A percentile compares a stretch with the other conserved stretches of the same genome.
These are phyloP conservation scores for Antheraea pernyi DNA, from an alignment of 1,140 invertebrate species.

Conservation along the genomic window DNA sequence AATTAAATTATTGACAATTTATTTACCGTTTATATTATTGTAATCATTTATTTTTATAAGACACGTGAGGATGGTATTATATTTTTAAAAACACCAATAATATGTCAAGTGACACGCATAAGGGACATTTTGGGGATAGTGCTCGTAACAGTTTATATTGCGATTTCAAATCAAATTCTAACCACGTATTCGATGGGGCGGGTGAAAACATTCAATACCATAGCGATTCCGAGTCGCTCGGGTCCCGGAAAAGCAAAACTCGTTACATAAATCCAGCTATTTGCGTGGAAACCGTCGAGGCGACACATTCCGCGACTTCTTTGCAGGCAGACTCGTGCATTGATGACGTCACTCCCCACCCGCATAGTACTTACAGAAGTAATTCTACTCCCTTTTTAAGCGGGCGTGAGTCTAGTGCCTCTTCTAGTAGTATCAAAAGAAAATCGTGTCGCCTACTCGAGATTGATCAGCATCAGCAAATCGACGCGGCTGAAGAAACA, in stretches of 20 bases:
- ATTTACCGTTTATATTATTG: constrained; percentile 29
- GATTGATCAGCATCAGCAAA: constrained; percentile 17
- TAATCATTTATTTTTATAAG: constrained; percentile 16
- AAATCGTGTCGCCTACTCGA: constrained; percentile 55
- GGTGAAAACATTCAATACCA: constrained; percentile 67
- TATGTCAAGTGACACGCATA: constrained; percentile 62
- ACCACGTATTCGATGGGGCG: constrained; percentile 66
- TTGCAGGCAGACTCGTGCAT: constrained; percentile 52
- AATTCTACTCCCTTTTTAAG: constrained; percentile 68
- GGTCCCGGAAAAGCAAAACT: constrained; percentile 60
- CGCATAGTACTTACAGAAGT: constrained; percentile 62
- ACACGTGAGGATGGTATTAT: background rate
- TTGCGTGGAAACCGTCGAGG: constrained; percentile 59
- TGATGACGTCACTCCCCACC: constrained; percentile 63
- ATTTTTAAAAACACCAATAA: constrained; percentile 17
- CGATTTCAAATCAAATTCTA: constrained; percentile 46
- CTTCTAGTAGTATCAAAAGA: constrained; percentile 59
- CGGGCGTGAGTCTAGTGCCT: constrained; percentile 54
- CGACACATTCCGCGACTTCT: constrained; percentile 59
- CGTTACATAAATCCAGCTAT: constrained; percentile 73
- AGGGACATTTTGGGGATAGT: constrained; percentile 62
- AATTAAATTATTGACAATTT: constrained; percentile 23
- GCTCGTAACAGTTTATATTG: constrained; percentile 42
- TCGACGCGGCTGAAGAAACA: constrained; percentile 45
- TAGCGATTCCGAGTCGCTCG: constrained; percentile 64